A percentile compares a stretch with the other conserved stretches of the same genome.
Evolutionary conservation across 2,113 vertebrate genomes (phyloP).

Genomic region (Cervus canadensis): DNA sequence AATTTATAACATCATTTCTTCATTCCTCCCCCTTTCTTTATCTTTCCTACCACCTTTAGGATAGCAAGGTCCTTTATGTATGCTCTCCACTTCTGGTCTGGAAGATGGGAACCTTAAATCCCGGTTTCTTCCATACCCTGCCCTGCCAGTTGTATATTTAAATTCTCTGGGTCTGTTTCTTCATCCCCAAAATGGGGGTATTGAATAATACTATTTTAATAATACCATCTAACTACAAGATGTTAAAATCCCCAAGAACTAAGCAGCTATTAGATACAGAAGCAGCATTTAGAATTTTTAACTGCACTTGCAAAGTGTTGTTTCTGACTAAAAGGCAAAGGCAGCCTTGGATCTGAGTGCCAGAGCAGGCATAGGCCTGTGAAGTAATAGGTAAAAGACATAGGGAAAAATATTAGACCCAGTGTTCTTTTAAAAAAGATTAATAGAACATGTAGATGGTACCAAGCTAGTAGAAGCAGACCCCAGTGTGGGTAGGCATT

Average conservation of each 20-base stretch:
- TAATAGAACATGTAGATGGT: not conserved
- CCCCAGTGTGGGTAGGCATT: slow-evolving; percentile 17
- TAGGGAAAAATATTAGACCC: not conserved
- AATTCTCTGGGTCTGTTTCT: not conserved
- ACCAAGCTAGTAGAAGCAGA: slow-evolving; percentile 40
- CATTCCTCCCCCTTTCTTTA: not conserved
- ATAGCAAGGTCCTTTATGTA: not conserved
- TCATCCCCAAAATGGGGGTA: not conserved
- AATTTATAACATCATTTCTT: not conserved
- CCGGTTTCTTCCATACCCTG: not conserved
- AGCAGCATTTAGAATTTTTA: not conserved
- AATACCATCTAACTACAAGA: not conserved
- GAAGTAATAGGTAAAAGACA: not conserved
- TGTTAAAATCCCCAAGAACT: not conserved
- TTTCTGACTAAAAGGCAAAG: not conserved
- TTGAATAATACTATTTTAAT: not conserved
- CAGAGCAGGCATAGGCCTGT: not conserved
- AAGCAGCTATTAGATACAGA: not conserved
- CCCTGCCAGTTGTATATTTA: not conserved
- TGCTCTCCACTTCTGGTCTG: not conserved
- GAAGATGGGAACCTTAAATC: not conserved
- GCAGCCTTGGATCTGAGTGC: not conserved
- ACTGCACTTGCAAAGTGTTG: not conserved
- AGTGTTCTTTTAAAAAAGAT: not conserved
- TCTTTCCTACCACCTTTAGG: not conserved